A percentile compares a stretch with the other conserved stretches of the same genome.
Evolutionary conservation across 2,797 vertebrate species (phyloP).

Genomic region (Thaleichthys pacificus): DNA sequence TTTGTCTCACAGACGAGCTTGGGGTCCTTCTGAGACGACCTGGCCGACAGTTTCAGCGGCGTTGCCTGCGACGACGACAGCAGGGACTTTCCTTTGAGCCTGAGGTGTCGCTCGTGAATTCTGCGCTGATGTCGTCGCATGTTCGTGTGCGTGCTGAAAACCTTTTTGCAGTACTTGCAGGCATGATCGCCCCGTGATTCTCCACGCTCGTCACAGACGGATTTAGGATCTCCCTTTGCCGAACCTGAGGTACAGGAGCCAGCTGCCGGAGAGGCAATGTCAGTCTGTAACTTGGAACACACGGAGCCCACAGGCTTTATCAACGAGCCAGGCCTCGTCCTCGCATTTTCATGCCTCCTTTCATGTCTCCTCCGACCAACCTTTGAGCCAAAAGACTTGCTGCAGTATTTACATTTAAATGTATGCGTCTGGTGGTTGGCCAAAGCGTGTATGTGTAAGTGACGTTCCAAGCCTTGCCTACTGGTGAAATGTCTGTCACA

Average conservation of each 20-base stretch:
- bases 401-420: slow-evolving; percentile 81
- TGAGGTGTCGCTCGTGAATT: slow-evolving; percentile 84
- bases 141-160: slow-evolving; percentile 86
- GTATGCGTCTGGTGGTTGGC: slow-evolving; percentile 57
- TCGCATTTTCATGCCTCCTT: slow-evolving; percentile 79
- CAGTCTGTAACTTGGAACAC: slow-evolving; percentile 47
- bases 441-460: slow-evolving; percentile 84
- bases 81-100: slow-evolving; percentile 76
- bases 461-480: slow-evolving; percentile 85
- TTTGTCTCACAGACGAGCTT: slow-evolving; percentile 29
- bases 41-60: slow-evolving; percentile 42
- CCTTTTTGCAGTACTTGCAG: slow-evolving; percentile 89
- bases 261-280: slow-evolving; percentile 31
- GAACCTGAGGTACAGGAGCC: slow-evolving; percentile 24
- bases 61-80: slow-evolving; percentile 71
- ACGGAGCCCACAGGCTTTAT: slow-evolving; percentile 34
- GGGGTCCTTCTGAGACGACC: slow-evolving; percentile 37
- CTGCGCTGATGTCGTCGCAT: slow-evolving; percentile 86
- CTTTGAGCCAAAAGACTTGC: slow-evolving; percentile 79
- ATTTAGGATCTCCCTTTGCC: slow-evolving; percentile 32
- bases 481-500: slow-evolving; percentile 87
- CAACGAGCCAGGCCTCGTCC: slow-evolving; percentile 54
- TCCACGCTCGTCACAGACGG: slow-evolving; percentile 69
- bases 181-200: slow-evolving; percentile 78
- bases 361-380: slow-evolving; percentile 80